phyloP scores from a whole-genome alignment of 53 echinoderm and acorn worm species.

The Echinarachnius parma region DNA sequence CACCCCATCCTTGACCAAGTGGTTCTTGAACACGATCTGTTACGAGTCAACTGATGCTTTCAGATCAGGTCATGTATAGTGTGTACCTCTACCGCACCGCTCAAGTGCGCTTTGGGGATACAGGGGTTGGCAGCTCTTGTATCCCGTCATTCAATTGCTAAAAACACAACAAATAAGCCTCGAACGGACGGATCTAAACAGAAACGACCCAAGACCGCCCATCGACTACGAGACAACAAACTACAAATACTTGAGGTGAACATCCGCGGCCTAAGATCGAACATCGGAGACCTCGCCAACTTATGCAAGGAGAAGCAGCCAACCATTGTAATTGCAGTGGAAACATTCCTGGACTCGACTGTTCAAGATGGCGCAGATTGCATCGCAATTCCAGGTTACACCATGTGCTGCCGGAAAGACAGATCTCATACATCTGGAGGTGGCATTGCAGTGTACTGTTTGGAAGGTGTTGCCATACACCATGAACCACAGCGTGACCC shows the following conservation, averaged over 20 bases:
- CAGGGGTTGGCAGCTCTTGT: slow-evolving; percentile 42
- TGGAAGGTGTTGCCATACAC: slow-evolving; percentile 45
- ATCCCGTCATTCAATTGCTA: slow-evolving; percentile 28
- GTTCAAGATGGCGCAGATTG: slow-evolving; percentile 43
- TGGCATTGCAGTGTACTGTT: slow-evolving; percentile 47
- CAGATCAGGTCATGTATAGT: slow-evolving; percentile 32
- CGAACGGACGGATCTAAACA: slow-evolving; percentile 44
- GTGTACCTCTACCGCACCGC: slow-evolving; percentile 7
- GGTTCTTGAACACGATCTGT: slow-evolving; percentile 16
- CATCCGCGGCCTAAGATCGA: slow-evolving; percentile 36
- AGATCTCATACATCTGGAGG: slow-evolving; percentile 27
- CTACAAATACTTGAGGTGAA: slow-evolving; percentile 40
- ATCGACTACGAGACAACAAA: slow-evolving; percentile 34
- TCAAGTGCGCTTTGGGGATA: slow-evolving; percentile 23
- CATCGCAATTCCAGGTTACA: slow-evolving; percentile 48
- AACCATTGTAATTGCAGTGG: slow-evolving; percentile 38
- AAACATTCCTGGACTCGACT: slow-evolving; percentile 32
- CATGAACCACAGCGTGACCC: slow-evolving; percentile 44
- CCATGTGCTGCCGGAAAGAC: slow-evolving; percentile 50
- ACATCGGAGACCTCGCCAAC: slow-evolving; percentile 40
- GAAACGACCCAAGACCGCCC: slow-evolving; percentile 15
- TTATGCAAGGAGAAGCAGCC: slow-evolving; percentile 21
- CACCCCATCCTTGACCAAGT: slow-evolving; percentile 12
- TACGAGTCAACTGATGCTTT: slow-evolving; percentile 8
- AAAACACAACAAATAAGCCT: slow-evolving; percentile 20